Evolutionary conservation across 2,888 invertebrate genomes (phyloP).

Genomic region (Leucoptera coffeella): DNA sequence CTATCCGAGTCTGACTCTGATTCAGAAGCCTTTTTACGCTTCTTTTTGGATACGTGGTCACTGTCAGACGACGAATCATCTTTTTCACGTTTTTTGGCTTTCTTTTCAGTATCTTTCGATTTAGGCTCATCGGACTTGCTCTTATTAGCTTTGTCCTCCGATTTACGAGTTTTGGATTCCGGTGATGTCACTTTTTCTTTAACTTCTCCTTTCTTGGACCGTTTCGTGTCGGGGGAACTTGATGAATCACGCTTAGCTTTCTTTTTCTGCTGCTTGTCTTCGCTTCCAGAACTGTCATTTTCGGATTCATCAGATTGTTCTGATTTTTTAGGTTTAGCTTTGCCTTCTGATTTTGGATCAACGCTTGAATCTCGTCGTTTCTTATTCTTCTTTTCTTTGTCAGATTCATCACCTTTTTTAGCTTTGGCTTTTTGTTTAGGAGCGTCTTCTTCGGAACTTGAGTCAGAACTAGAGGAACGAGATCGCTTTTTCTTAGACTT

Average conservation of each 20-base stretch:
- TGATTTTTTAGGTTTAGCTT: conserved; percentile 21
- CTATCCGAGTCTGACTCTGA: conserved; percentile 62
- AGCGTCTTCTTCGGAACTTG: conserved; percentile 44
- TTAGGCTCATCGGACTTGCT: conserved; percentile 46
- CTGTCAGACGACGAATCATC: conserved; percentile 51
- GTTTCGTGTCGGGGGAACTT: conserved; percentile 29
- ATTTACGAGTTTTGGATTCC: conserved; percentile 29
- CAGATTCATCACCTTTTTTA: conserved; percentile 34
- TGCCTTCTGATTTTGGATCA: conserved; percentile 27
- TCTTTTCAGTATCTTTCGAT: conserved; percentile 56
- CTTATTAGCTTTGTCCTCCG: conserved; percentile 36
- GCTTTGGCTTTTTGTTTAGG: conserved; percentile 35
- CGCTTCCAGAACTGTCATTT: conserved; percentile 40
- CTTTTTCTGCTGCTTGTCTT: conserved; percentile 49
- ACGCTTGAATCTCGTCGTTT: conserved; percentile 24
- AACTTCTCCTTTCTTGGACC: conserved; percentile 26
- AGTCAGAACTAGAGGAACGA: conserved; percentile 43
- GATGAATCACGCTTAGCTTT: conserved; percentile 34
- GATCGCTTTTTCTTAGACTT: conserved; percentile 39
- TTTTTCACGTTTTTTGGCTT: conserved; percentile 54
- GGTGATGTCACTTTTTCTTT: conserved; percentile 31
- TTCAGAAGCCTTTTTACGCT: conserved; percentile 53
- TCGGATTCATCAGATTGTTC: conserved; percentile 37
- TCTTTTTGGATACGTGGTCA: conserved; percentile 42
- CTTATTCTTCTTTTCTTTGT: conserved; percentile 33